Percentiles rank a stretch among this genome's conserved stretches.
These are phyloP conservation scores for Raja brachyura DNA, from an alignment of 2,113 vertebrate species.

Conservation along the genomic window DNA sequence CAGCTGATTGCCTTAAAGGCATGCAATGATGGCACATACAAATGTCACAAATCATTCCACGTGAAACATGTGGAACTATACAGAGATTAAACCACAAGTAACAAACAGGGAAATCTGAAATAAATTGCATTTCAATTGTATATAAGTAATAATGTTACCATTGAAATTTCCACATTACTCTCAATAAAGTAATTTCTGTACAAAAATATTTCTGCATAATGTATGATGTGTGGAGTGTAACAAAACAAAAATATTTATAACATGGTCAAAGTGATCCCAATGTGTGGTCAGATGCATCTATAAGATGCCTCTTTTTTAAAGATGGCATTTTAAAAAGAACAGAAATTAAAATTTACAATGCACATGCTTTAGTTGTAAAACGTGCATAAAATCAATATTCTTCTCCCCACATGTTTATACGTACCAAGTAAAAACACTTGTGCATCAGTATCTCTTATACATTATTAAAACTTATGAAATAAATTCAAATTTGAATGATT, in stretches of 20 bases:
- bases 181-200: conserved; percentile 58
- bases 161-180: conserved; percentile 35
- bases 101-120: conserved; percentile 25
- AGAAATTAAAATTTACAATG: conserved; percentile 53
- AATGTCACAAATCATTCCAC: conserved; percentile 32
- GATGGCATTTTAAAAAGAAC: conserved; percentile 50
- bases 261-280: conserved; percentile 62
- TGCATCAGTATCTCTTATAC: conserved; percentile 9
- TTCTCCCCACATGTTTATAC: not conserved
- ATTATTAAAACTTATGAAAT: conserved; percentile 36
- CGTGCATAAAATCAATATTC: conserved; percentile 28
- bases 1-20: conserved; percentile 36
- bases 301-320: conserved; percentile 40
- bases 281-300: conserved; percentile 49
- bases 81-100: conserved; percentile 37
- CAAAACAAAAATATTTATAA: conserved; percentile 69
- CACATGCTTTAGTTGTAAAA: conserved; percentile 48
- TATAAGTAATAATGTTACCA: conserved; percentile 34
- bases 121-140: conserved; percentile 31
- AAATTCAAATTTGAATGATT: conserved; percentile 33
- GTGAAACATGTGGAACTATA: conserved; percentile 32
- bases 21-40: conserved; percentile 36
- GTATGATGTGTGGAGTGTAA: conserved; percentile 71
- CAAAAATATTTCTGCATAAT: conserved; percentile 95
- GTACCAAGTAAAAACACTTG: conserved; percentile 18